Percentiles rank a stretch among this genome's conserved stretches.
Evolutionary conservation across 2,113 vertebrate species (phyloP).

Genomic region (Madoqua kirkii): DNA sequence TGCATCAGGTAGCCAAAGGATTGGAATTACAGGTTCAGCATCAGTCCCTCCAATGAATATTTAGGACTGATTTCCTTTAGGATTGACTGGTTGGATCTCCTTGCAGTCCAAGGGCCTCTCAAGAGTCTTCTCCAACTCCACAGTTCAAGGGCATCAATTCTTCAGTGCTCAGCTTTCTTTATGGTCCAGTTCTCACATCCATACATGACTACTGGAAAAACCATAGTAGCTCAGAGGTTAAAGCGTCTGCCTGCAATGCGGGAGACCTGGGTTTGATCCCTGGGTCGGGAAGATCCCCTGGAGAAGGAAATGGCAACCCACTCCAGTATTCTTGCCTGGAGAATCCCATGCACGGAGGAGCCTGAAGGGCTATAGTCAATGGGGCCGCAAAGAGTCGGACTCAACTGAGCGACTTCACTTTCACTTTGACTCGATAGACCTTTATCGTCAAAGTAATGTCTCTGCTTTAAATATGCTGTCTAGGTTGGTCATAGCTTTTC

Average conservation of each 20-base stretch:
- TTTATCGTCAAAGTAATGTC: background rate
- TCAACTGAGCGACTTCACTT: no score
- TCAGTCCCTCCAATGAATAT: background rate
- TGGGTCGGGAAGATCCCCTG: no score
- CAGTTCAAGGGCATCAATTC: background rate
- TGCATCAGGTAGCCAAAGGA: background rate
- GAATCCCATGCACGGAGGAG: no score
- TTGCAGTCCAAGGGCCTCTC: background rate
- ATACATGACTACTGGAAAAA: background rate
- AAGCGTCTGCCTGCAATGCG: no score
- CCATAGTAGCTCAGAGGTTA: background rate
- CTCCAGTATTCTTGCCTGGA: no score
- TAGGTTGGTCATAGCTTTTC: background rate
- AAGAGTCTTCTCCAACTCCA: background rate
- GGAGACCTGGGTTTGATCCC: no score
- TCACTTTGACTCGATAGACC: background rate
- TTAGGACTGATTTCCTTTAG: background rate
- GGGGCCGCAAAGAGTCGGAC: no score
- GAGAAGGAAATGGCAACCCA: no score
- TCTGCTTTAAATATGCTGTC: background rate
- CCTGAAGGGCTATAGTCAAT: no score
- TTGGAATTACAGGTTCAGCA: background rate
- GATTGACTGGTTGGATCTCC: background rate
- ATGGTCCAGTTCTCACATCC: background rate
- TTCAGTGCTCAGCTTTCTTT: background rate